A percentile compares a stretch with the other conserved stretches of the same genome.
phyloP scores from a whole-genome alignment of 2,113 vertebrate genomes.

The Chascanopsetta lugubris region DNA sequence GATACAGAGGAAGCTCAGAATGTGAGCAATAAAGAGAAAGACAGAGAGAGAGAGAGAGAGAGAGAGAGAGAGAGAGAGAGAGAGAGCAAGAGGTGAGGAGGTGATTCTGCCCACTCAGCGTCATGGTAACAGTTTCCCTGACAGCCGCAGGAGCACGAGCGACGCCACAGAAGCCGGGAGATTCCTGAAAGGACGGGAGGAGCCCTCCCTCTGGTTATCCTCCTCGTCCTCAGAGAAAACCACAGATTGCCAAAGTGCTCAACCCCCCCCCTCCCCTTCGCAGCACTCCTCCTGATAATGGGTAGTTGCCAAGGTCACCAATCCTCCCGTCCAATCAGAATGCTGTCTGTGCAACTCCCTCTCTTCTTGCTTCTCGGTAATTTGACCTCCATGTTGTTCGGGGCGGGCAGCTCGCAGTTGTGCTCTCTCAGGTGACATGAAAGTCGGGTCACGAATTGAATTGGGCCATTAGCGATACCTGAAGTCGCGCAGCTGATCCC shows the following conservation, averaged over 20 bases:
- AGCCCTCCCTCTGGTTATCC: constrained; percentile 22
- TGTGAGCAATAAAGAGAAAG: background rate
- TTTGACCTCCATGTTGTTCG: constrained; percentile 54
- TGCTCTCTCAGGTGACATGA: constrained; percentile 3
- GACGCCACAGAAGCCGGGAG: constrained; percentile 19
- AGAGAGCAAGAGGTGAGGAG: constrained; percentile 8
- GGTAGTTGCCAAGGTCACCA: constrained; percentile 68
- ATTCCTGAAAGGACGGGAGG: constrained; percentile 25
- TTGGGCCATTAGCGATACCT: constrained; percentile 27
- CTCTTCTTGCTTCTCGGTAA: constrained; percentile 22
- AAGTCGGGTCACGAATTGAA: constrained; percentile 43
- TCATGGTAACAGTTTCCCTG: constrained; percentile 57
- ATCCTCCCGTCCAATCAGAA: constrained; percentile 44
- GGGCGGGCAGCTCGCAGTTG: constrained; percentile 13
- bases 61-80: background rate
- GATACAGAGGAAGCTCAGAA: background rate
- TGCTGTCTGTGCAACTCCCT: constrained; percentile 5
- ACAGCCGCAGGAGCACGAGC: constrained; percentile 30
- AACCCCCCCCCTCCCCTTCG: background rate
- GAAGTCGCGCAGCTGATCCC: constrained; percentile 19
- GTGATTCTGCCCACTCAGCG: constrained; percentile 30
- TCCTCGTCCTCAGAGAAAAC: background rate
- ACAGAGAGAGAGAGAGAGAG: background rate
- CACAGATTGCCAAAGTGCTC: background rate
- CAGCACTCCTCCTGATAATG: constrained; percentile 35